These are phyloP conservation scores for Noctua janthe DNA, from an alignment of 2,888 invertebrate genomes.

Conservation along the genomic window DNA sequence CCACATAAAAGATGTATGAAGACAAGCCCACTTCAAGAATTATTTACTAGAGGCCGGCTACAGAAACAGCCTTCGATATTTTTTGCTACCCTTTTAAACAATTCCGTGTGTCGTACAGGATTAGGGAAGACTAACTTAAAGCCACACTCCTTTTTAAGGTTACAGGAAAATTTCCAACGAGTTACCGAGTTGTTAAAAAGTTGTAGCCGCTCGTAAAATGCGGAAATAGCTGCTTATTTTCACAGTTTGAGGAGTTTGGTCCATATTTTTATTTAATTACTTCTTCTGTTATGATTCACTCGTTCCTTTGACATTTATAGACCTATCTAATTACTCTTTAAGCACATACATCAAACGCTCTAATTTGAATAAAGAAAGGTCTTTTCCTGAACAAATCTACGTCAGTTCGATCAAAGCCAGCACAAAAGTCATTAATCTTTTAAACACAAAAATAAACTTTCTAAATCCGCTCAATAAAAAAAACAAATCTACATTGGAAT, in stretches of 20 bases:
- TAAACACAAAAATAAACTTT: constrained; percentile 54
- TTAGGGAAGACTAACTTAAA: constrained; percentile 52
- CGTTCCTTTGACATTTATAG: background rate
- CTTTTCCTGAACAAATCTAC: constrained; percentile 7
- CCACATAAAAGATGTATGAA: constrained; percentile 82
- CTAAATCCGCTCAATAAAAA: constrained; percentile 38
- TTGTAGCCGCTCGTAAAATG: constrained; percentile 46
- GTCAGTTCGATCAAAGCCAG: constrained; percentile 9
- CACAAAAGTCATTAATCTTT: constrained; percentile 53
- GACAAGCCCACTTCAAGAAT: constrained; percentile 77
- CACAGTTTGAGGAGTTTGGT: constrained; percentile 45
- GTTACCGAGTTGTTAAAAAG: constrained; percentile 56
- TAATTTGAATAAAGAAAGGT: background rate
- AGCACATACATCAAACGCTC: background rate
- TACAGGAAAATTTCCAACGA: constrained; percentile 35
- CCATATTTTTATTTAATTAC: constrained; percentile 54
- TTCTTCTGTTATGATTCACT: constrained; percentile 11
- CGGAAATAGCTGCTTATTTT: constrained; percentile 48
- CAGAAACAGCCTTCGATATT: constrained; percentile 49
- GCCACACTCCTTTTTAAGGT: constrained; percentile 50
- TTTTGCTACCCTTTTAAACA: constrained; percentile 62
- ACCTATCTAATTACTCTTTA: background rate
- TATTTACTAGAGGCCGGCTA: constrained; percentile 71
- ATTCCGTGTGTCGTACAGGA: constrained; percentile 58
- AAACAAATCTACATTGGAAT: constrained; percentile 63